Conservation (phyloP, 2,797 vertebrate genomes). For the Leptodactylus fallax region DNA sequence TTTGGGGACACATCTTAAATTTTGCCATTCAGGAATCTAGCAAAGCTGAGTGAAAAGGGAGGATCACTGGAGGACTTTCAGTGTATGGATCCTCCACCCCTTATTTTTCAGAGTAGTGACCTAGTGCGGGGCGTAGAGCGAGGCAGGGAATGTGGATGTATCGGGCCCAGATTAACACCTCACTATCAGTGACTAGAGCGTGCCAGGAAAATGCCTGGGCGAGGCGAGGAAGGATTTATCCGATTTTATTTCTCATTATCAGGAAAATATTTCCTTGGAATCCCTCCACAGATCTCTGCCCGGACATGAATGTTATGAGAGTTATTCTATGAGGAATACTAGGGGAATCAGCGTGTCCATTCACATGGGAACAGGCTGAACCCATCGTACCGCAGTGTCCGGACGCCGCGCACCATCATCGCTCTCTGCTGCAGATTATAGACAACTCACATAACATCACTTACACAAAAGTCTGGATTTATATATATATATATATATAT, state of each 20-base stretch:
- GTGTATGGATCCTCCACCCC: background rate
- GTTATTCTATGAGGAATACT: background rate
- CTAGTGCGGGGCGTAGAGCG: background rate
- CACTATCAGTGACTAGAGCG: background rate
- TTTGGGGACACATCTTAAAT: no score
- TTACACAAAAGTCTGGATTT: no score
- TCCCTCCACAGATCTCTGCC: background rate
- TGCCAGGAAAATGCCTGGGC: constrained; percentile 27
- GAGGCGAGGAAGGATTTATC: constrained; percentile 12
- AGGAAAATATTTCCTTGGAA: constrained; percentile 10
- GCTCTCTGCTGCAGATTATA: no score
- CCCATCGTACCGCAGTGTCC: background rate
- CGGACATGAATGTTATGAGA: background rate
- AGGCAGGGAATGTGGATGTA: background rate
- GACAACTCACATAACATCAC: no score
- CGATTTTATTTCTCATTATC: constrained; percentile 26
- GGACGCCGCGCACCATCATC: background rate
- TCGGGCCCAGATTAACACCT: constrained; percentile 14
- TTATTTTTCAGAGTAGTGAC: no score
- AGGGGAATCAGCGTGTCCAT: background rate
- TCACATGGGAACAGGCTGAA: no score
- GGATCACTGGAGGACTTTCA: no score
- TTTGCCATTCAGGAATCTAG: background rate
- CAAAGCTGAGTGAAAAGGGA: background rate
- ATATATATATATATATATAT: no score